Evolutionary conservation across 2,888 invertebrate species (phyloP), one percentile per base, ranked within the genome.

Genomic region (Drosophila mercatorum): DNA sequence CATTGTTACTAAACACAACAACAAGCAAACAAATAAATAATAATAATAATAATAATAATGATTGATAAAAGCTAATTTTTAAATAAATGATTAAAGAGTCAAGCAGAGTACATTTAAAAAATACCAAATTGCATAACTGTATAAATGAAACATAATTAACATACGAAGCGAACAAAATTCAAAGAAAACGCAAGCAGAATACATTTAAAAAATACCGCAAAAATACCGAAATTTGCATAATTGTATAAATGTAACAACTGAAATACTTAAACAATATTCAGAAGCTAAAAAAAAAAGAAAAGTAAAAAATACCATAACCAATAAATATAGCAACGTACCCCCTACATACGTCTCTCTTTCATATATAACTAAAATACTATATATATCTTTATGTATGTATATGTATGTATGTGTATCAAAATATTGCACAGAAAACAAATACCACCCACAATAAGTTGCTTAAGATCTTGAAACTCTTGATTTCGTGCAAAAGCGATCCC

Each of bases 1-100:
- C 91, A 91, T 92, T 92, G 91, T 92, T 92, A 92, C 91, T 91
- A 89, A 86, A 83, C 73, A 72, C 66, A 84, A 81, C 73, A 70
- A 68, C 75, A 75, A 75, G 75, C 26, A 72, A 75, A 57, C 22
- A 22, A 22, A 22, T 3, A 49, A 75, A 75, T 58, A 43, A 61
- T 41, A 41, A 56, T 36, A 28, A 68, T 36, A 28, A 68, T 34
- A 51, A 34, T 34, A 31, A 70, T 49, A 22, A 51, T 51, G 7
- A 34, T 59, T 57, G 62, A 71, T 34, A 22, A 55, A 62, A 31
- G 41, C 58, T 22, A 72, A 38, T 14, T 52, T 59, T 58, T 70
- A 64, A 51, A 36, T 70, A 64, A 51, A 36, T 56, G 56, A 76
- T 63, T 40, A 62, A 51, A 58, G 34, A 43, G n/a, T 49, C 46